Evolutionary conservation across 2,113 vertebrate genomes (phyloP), one percentile per base, ranked within the genome.

Genomic region (Aphyosemion australe): DNA sequence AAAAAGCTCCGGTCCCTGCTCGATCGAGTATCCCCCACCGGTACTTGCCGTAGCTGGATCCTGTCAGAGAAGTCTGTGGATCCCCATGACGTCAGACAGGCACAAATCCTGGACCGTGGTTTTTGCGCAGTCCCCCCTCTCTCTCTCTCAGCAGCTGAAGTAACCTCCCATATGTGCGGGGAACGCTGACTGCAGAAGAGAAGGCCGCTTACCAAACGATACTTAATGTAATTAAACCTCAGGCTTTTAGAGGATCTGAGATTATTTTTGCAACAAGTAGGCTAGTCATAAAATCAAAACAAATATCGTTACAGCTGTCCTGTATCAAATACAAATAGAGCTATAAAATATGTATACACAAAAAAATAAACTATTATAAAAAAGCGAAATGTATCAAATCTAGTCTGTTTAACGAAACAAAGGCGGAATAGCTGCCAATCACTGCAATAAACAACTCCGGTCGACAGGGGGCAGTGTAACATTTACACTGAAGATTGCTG

Each of bases 91-190:
- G 92, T 92, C 88, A 85, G 46, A 5, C 61, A 77, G 61, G 67
- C 78, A 69, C 82, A 86, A 88, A 89, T 90, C 91, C 87, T 26
- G 80, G 88, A 90, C 87, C 77, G 69, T 79, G 79, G 52, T 92
- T 91, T 90, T 92, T 91, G 90, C 90, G 92, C 92, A 93, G 91
- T 91, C 76, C 71, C 68, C 72, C 51, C 48, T 71, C 71, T 70
- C 53, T 52, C 34, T 37, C 26, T 26, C 26, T 42, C 47, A 39
- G 69, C 61, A 69, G 79, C 70, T 10, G 71, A 74, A 54, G 31
- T 34, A 48, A 48, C 46, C 46, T 19, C 46, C 46, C 46, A 65
- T 18, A 7, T 48, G 77, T 71, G 64, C 51, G 61, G 82, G 77
- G 52, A 37, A 64, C 18, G 34, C 62, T 68, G 79, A 82, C 91